Base-by-base conservation (phyloP, 1,140 invertebrate species). In the Dysdera silvatica region DNA sequence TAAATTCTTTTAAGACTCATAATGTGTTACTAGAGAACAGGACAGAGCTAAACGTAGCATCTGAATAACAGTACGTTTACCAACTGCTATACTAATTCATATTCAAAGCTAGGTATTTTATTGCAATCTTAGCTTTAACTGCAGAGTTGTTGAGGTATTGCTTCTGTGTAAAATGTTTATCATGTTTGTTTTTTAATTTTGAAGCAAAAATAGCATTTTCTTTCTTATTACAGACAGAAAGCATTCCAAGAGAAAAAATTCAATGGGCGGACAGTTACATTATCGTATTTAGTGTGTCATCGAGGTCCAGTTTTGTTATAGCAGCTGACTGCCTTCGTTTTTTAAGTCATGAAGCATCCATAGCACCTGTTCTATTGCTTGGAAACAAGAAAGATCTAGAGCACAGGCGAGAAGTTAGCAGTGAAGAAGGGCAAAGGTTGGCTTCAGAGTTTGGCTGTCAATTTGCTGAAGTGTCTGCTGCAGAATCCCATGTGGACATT, bases 381-480 rank as follows among this genome's bases (percentile, higher is more conserved):
- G 88, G 85, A 51, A 91, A 90, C 77, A 89, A 90, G 78, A 77
- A 84, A 68, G 88, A 90, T 79, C 80, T 91, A 72, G 87, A 89
- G 76, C 87, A 89, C 78, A 82, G 83, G 56, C 83, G 87, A 83
- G 86, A 78, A 76, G 76, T 78, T 49, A 66, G 58, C 32, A 85
- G 88, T 7, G 86, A 87, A 70, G 87, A 87, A 69, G 88, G 87
- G 20, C 86, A 89, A 69, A 87, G 87, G 0, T 73, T 88, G 53
- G 81, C 85, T 48, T 86, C 84, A 71, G 84, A 87, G 16, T 71
- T 71, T 48, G 73, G 73, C 4, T 89, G 87, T 71, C 87, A 87
- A 71, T 90, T 89, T 74, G 89, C 87, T 74, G 88, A 90, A 76
- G 87, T 91, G 57, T 88, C 87, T 54, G 87, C 87, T 16, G 88